Evolutionary conservation across 2,888 invertebrate genomes (phyloP).

Genomic region (Phyllotreta cruciferae): DNA sequence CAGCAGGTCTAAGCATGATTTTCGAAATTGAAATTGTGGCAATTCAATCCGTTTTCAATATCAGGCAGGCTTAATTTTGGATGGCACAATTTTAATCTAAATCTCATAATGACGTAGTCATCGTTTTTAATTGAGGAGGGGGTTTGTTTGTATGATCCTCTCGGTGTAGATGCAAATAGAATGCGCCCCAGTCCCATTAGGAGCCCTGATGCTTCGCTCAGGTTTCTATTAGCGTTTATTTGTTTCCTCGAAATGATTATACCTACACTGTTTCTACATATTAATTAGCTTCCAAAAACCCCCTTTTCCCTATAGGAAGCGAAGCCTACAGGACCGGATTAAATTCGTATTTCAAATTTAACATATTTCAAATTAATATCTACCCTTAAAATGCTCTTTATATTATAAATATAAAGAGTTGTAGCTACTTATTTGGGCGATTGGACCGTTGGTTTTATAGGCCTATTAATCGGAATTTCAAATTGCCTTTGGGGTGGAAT

Average conservation of each 20-base stretch:
- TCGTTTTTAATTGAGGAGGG: constrained; percentile 4
- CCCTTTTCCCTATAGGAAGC: background rate
- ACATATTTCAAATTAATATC: no score
- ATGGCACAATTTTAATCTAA: constrained; percentile 6
- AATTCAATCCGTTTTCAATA: constrained; percentile 32
- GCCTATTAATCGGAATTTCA: no score
- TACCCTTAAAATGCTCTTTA: no score
- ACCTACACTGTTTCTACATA: constrained; percentile 29
- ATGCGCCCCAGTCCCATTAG: constrained; percentile 12
- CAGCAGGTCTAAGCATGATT: no score
- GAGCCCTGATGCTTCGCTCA: constrained; percentile 15
- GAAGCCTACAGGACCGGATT: background rate
- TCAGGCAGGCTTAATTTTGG: background rate
- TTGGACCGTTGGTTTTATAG: no score
- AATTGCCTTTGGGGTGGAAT: no score
- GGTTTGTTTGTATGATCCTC: constrained; percentile 10
- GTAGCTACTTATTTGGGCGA: no score
- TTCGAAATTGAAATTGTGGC: no score
- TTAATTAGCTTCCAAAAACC: constrained; percentile 23
- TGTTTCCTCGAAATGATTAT: constrained; percentile 33
- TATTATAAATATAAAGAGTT: no score
- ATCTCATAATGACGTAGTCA: constrained; percentile 6
- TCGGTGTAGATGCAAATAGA: constrained; percentile 17
- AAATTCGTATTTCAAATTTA: background rate
- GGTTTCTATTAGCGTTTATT: constrained; percentile 34